Conservation (phyloP, 2,113 vertebrate species). For the Grallaria varia region DNA sequence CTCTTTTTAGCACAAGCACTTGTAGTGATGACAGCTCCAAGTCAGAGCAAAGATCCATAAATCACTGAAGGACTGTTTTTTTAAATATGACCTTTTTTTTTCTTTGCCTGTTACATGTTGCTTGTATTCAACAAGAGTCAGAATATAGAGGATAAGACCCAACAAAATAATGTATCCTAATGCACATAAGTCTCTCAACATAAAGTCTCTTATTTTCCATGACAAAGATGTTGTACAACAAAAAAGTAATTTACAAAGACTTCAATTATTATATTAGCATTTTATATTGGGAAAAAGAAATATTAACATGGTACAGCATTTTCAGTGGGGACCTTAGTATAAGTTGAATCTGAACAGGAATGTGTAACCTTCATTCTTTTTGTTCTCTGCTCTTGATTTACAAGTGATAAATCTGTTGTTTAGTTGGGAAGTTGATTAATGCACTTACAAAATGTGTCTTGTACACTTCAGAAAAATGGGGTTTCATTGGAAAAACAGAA, state of each 20-base stretch:
- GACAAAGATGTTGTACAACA: background rate
- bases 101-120: background rate
- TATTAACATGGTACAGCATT: background rate
- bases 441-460: background rate
- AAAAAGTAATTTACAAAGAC: background rate
- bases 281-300: background rate
- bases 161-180: background rate
- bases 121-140: background rate
- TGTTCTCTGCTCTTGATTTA: background rate
- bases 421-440: background rate
- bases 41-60: slow-evolving; percentile 32
- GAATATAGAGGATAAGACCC: background rate
- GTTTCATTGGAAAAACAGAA: background rate
- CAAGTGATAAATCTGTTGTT: background rate
- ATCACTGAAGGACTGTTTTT: slow-evolving; percentile 31
- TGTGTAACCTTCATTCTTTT: background rate
- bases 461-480: background rate
- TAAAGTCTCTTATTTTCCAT: background rate
- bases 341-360: background rate
- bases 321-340: background rate
- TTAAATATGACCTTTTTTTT: slow-evolving; percentile 35
- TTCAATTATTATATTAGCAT: background rate
- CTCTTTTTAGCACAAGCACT: background rate
- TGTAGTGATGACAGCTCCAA: slow-evolving; percentile 13
- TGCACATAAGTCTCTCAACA: fast-evolving